Base-by-base conservation (phyloP, 2,888 invertebrate genomes). In the Hirtodrosophila alboralis region DNA sequence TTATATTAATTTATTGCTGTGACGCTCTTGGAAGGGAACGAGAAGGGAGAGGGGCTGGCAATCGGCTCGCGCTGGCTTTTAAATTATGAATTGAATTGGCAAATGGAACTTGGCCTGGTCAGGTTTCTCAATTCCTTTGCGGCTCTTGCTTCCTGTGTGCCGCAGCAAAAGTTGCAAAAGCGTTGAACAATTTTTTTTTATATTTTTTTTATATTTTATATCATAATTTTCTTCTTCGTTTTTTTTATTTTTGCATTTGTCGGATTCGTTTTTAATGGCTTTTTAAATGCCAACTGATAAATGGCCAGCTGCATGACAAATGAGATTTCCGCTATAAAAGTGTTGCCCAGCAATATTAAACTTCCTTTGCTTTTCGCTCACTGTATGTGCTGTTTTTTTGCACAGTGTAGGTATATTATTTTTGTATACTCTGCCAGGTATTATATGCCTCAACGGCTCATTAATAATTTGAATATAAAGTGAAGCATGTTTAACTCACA, bases 221-320 rank as follows among this genome's bases (percentile, higher is more conserved):
- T n/a, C n/a, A 47, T 62, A 40, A 47, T 43, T 51, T 58, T 34
- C 53, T 40, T 37, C 44, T 53, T 66, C 52, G 30, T 10, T 45
- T n/a, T 43, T 6, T 45, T 36, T 43, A 34, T 47, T 43, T 63
- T 70, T 59, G 52, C 58, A 60, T 81, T 71, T 65, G 66, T 69
- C 75, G 80, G 78, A 85, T 84, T 80, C 78, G 74, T 71, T 84
- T 87, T 87, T 86, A 87, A 87, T 87, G 87, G 86, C 74, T 72
- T 84, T 86, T 88, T 87, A 87, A 83, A 83, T 83, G 79, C 84
- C 79, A 73, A 73, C 84, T 84, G 81, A 83, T 80, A 83, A 83
- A 83, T 83, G 76, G 75, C 75, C 74, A 65, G 76, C 84, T 70
- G 81, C 69, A 84, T 83, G 81, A 84, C 81, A 83, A 83, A 83